These are phyloP conservation scores for Gorsachius goisagi DNA, from an alignment of 2,113 vertebrate species.

Conservation along the genomic window DNA sequence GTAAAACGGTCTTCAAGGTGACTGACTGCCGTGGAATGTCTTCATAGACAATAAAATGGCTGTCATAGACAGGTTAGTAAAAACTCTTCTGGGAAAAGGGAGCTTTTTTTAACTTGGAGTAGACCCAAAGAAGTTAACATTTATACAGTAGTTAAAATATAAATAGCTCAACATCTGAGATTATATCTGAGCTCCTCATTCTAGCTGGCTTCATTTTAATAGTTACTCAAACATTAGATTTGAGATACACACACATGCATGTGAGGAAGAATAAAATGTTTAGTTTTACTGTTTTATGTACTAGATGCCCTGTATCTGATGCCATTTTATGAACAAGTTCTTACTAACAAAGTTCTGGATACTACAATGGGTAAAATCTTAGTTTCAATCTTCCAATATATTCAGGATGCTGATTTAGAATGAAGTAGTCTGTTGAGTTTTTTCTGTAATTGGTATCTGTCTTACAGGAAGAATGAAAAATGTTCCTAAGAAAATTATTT, in stretches of 20 bases:
- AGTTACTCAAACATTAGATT: neutral
- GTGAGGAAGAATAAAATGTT: neutral
- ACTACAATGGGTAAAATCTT: neutral
- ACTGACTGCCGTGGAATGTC: neutral
- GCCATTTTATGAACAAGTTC: neutral
- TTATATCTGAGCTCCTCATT: neutral
- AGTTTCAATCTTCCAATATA: neutral
- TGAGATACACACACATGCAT: neutral
- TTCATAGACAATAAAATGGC: neutral
- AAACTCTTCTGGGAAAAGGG: neutral
- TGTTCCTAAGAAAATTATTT: neutral
- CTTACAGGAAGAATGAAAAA: neutral
- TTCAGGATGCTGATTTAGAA: neutral
- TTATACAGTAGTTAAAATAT: conserved; percentile 2
- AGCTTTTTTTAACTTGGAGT: neutral
- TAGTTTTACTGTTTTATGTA: neutral
- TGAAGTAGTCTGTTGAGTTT: neutral
- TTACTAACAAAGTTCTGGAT: neutral
- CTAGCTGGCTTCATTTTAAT: neutral
- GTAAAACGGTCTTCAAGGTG: neutral
- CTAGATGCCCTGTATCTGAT: neutral
- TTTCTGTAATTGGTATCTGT: neutral
- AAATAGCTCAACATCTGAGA: neutral
- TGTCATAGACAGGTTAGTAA: neutral
- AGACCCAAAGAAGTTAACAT: conserved; percentile 6